Base-by-base conservation (phyloP, 2,888 invertebrate genomes). In the Micoletzkya japonica region DNA sequence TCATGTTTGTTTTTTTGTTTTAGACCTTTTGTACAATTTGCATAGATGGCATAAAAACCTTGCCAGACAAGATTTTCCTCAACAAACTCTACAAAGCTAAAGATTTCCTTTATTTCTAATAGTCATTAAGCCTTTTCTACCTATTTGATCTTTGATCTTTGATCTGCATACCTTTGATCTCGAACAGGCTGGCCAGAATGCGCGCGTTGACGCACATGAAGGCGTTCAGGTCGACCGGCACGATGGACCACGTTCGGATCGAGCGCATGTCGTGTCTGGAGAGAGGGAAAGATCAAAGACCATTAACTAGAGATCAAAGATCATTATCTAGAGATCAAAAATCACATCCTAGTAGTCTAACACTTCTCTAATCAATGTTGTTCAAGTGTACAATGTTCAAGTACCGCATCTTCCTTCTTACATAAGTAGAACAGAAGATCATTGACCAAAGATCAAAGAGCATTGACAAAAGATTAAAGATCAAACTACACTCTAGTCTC, bases 211-310 rank as follows among this genome's bases (percentile, higher is more conserved):
- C 89, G 77, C 91, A 91, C 73, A 92, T 89, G 77, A 92, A 91
- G 2, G 92, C 88, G 86, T 94, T 94, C 70, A 94, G 87, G 86
- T 94, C 93, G 2, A 92, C 93, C 0, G 93, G 93, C 34, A 93
- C 87, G n/a, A 93, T 77, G 56, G 81, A 80, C 78, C 79, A 80
- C 0, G 91, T 90, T 73, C 90, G 89, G 39, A 92, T 89, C 73
- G 90, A 88, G 2, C 89, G 70, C 71, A 79, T 72, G 50, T 77
- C 67, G 69, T 78, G 77, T 64, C 73, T 72, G 39, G 24, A 64
- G 34, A 24, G 20, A 71, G 71, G 20, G 77, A 77, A 30, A 76
- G 49, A 34, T 79, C 44, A 44, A n/a, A n/a, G n/a, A n/a, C n/a
- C n/a, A n/a, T n/a, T 39, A 39, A 10, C 10, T 10, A 39, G 17